A percentile compares a stretch with the other conserved stretches of the same genome.
These are phyloP conservation scores for Schizopygopsis pylzovi DNA, from an alignment of 2,797 vertebrate genomes.

Conservation along the genomic window DNA sequence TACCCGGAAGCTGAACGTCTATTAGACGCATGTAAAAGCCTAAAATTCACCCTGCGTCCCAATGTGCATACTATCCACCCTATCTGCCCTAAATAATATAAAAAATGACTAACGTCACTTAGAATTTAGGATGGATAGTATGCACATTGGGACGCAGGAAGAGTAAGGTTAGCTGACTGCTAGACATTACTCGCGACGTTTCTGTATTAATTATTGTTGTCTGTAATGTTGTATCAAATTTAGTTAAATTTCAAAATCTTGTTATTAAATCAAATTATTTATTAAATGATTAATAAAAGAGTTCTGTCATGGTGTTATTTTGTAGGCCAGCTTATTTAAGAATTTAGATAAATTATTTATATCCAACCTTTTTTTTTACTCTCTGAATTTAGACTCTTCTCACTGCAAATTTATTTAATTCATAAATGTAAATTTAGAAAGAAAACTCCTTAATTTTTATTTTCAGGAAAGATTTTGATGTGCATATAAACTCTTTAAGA, in stretches of 20 bases:
- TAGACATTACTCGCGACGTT: background rate
- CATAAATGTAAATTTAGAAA: no score
- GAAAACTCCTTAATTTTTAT: no score
- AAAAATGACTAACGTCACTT: background rate
- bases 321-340: background rate
- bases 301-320: background rate
- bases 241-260: background rate
- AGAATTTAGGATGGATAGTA: background rate
- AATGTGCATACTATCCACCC: background rate
- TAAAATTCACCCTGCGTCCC: background rate
- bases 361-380: no score
- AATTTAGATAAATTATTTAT: background rate
- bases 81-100: background rate
- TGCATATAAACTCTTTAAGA: no score
- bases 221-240: background rate
- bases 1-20: constrained; percentile 50
- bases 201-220: background rate
- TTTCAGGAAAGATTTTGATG: no score
- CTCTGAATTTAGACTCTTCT: no score
- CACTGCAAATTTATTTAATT: no score
- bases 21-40: background rate
- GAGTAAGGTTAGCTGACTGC: no score
- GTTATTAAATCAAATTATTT: background rate
- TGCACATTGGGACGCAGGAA: background rate
- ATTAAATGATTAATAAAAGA: background rate